These are phyloP conservation scores for Parapsyche elsis DNA, from an alignment of 1,140 invertebrate species.

Conservation along the genomic window DNA sequence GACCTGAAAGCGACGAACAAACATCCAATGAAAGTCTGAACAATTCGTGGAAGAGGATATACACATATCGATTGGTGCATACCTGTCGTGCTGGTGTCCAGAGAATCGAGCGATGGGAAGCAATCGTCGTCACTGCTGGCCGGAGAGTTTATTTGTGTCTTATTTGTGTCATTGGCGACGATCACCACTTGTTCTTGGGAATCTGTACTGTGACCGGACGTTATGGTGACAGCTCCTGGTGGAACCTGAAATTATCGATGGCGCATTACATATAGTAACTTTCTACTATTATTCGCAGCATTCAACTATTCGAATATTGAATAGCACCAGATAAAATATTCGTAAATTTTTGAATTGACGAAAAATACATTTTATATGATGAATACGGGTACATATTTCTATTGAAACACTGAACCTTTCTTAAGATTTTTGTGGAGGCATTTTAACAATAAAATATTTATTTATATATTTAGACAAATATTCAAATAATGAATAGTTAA, in stretches of 20 bases:
- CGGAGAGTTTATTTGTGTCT: slow-evolving; percentile 67
- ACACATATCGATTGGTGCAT: slow-evolving; percentile 55
- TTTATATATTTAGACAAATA: too few species aligned
- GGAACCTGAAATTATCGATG: slow-evolving; percentile 59
- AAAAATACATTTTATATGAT: too few species aligned
- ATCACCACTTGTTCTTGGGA: slow-evolving; percentile 76
- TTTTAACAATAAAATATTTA: too few species aligned
- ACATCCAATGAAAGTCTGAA: not conserved
- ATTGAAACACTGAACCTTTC: too few species aligned
- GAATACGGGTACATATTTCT: too few species aligned
- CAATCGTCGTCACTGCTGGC: slow-evolving; percentile 80
- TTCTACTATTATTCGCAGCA: too few species aligned
- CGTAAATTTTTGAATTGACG: too few species aligned
- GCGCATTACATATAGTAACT: not conserved
- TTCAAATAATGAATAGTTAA: too few species aligned
- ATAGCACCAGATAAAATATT: too few species aligned
- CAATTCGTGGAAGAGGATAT: not conserved
- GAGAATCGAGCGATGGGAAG: slow-evolving; percentile 74
- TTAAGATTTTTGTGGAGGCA: too few species aligned
- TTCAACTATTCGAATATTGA: too few species aligned
- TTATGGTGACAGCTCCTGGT: slow-evolving; percentile 82
- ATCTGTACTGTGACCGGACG: slow-evolving; percentile 69
- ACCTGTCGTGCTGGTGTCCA: slow-evolving; percentile 74
- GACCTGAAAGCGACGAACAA: slow-evolving; percentile 19
- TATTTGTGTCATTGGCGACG: slow-evolving; percentile 79